Evolutionary conservation across 1,140 invertebrate genomes (phyloP).

Genomic region (Macrobrachium nipponense): DNA sequence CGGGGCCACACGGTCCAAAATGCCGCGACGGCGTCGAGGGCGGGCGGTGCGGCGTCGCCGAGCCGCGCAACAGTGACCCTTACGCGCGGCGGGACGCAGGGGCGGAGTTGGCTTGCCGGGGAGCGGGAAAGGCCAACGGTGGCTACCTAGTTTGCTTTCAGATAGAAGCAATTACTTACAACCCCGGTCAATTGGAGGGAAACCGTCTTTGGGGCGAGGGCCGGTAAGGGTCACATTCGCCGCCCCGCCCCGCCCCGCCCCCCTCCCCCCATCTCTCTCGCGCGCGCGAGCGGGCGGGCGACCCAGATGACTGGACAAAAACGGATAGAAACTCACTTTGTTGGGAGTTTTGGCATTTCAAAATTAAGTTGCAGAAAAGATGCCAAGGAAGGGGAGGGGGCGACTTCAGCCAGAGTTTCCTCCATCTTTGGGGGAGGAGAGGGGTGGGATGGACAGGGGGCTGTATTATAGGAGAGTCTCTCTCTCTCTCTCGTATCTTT

Average conservation of each 20-base stretch:
- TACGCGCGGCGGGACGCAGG: neutral
- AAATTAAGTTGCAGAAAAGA: conserved; percentile 59
- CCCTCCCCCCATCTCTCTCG: too few species aligned
- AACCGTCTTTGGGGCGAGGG: neutral
- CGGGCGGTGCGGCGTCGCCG: neutral
- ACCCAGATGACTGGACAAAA: conserved; percentile 57
- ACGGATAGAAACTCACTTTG: conserved; percentile 57
- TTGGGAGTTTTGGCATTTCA: conserved; percentile 43
- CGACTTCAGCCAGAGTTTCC: neutral
- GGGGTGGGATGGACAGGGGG: neutral
- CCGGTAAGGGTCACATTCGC: neutral
- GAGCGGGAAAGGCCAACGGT: conserved; percentile 25
- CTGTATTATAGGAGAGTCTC: neutral
- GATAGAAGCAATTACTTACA: conserved; percentile 60
- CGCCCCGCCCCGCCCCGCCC: too few species aligned
- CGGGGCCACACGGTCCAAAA: too few species aligned
- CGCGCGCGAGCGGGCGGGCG: too few species aligned
- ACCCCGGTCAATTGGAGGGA: conserved; percentile 4
- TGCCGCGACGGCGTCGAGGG: neutral
- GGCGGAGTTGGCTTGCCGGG: neutral
- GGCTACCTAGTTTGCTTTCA: conserved; percentile 57
- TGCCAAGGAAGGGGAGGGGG: neutral
- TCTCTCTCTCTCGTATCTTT: too few species aligned
- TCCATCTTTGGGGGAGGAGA: neutral
- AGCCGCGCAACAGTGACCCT: neutral